Base-by-base conservation (phyloP, 1,140 invertebrate genomes). In the Polyergus mexicanus region DNA sequence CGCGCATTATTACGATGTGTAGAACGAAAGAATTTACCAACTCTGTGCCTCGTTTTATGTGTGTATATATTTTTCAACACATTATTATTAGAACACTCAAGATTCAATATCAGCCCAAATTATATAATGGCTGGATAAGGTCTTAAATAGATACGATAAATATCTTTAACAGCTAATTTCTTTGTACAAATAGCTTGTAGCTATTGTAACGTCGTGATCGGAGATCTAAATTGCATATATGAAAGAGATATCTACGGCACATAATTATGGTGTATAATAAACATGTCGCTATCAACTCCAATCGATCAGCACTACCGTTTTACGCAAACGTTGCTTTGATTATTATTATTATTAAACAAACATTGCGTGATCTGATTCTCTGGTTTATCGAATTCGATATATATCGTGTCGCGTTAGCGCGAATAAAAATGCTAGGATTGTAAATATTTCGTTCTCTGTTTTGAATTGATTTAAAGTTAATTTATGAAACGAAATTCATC, bases 301-400 rank as follows among this genome's bases (percentile, higher is more conserved):
- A 69, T 80, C 13, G 38, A 69, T 80, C 54, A 80, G 63, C 10
- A 38, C 25, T 32, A 77, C 11, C 6, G 25, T 63, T 58, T 7
- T 5, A 35, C 35, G 38, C 13, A 19, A 65, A 44, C 3, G 32
- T 44, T 16, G 16, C 13, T 28, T 63, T 16, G 22, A 32, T 19
- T 51, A 19, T 51, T 51, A 19, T 51, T 51, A 51, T 51, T 51
- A 51, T 51, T 47, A 47, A 47, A 38, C 13, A 35, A 4, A 65
- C 13, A 13, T 11, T 11, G 47, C 47, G 16, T 19, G 25, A 62
- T 76, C 5, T 62, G 16, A 13, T 28, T 41, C 11, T 58, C 32
- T 22, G 16, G 10, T 3, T 19, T 35, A 0, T 22, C n/a, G 4
- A 63, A 25, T 44, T 28, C 10, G 19, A 77, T 25, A n/a, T 11